Base-by-base conservation (phyloP, 2,797 vertebrate species). In the Phataginus tricuspis region DNA sequence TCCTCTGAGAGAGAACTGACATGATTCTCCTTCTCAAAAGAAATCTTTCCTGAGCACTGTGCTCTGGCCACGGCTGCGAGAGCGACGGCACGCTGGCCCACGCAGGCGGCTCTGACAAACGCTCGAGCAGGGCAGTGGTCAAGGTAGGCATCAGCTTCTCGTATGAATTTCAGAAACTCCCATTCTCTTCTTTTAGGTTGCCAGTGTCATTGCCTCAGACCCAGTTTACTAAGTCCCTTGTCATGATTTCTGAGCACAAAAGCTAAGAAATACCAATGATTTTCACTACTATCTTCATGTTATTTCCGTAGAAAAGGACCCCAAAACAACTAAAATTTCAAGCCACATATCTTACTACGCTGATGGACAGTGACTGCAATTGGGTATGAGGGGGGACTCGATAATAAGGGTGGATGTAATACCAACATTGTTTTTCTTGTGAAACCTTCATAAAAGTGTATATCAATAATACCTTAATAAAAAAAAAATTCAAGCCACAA, bases 151-250 rank as follows among this genome's bases (percentile, higher is more conserved):
- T 64, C 42, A 53, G 51, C 74, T 92, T 92, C 49, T 84, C 45
- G 16, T 5, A 87, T 9, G 63, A n/a, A 78, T 66, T 72, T 91
- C 55, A 88, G 72, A 95, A 94, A 86, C n/a, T 80, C 57, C 90
- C 68, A 92, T 93, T 31, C 55, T 80, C 61, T 77, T 87, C 25
- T 90, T 68, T 71, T 29, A 84, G 59, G 23, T 21, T 85, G 49
- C 45, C 87, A 78, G 16, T 68, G 37, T 86, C 63, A 82, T 59
- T 4, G 12, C 12, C 69, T 74, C 14, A 80, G 71, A 90, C 64
- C 3, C 34, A 66, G 45, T 55, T 72, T 37, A 97, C 59, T 53
- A 95, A 90, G 59, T 49, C 18, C 21, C 69, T 57, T 57, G n/a
- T 45, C 45, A 45, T 79, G 55, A 86, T 31, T 86, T 96, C 27